Base-by-base conservation (phyloP, 1,140 invertebrate genomes). In the Drosophila tropicalis region DNA sequence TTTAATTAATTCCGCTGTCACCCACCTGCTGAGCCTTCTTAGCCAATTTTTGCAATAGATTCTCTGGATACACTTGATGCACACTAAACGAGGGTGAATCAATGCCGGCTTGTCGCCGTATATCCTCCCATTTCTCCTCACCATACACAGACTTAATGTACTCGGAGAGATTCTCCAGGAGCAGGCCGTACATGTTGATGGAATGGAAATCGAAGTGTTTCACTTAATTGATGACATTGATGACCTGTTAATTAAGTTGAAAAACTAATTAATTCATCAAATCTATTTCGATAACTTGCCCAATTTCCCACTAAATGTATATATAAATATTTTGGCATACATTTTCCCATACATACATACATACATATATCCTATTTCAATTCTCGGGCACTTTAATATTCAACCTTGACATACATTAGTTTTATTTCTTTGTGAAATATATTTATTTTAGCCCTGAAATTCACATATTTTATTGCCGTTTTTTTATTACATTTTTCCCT, bases 1-100 rank as follows among this genome's bases (percentile, higher is more conserved):
- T 40, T 47, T 2, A 0, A 51, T 41, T 39, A 6, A 13, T 3
- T 19, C 2, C 9, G 6, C 1, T 13, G 17, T 39, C 12, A 57
- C 83, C 22, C 93, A 97, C 97, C 95, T 97, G 94, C 81, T 97
- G 96, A 2, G 97, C 96, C 76, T 96, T 97, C 83, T 95, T 96
- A 0, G 96, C 96, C 32, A 99, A 93, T 89, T 95, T 94, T 1
- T 97, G 96, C 63, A 99, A 96, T 15, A 98, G 93, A 73, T 95
- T 96, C 92, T 99, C 98, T 0, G 97, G 96, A 93, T 98, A 99
- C 12, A 98, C 96, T 87, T 98, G 96, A 92, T 98, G 97, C 19
- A 97, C 97, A 74, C 96, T 96, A 93, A 99, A 99, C 55, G 96
- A 96, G 1, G 96, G 95, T 74, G 97, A 95, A 73, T 98, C 96